Conservation (phyloP, 2,888 invertebrate genomes). For the Drosophila paranaensis region DNA sequence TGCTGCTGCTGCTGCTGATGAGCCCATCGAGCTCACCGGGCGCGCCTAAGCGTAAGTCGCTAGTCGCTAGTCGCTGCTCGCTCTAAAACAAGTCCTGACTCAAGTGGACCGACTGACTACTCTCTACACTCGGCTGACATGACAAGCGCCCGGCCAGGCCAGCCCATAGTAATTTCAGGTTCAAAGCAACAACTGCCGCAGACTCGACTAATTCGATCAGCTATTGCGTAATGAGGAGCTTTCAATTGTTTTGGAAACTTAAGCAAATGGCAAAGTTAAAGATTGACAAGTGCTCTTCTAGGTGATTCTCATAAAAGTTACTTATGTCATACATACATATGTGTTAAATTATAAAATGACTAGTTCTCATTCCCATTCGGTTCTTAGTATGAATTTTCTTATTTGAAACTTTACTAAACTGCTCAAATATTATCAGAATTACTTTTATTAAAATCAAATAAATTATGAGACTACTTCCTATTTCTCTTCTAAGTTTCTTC, state of each 20-base stretch:
- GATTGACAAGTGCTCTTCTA: neutral
- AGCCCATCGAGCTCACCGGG: constrained; percentile 28
- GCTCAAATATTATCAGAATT: too few species aligned
- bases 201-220: constrained; percentile 6
- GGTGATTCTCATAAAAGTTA: neutral
- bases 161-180: constrained; percentile 70
- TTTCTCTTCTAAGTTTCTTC: too few species aligned
- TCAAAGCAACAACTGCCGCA: constrained; percentile 44
- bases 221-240: too few species aligned
- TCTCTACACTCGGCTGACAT: constrained; percentile 60
- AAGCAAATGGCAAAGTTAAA: neutral
- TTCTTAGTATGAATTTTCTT: too few species aligned
- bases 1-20: neutral
- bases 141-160: constrained; percentile 43
- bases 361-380: too few species aligned
- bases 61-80: constrained; percentile 27
- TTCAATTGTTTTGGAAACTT: neutral
- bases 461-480: too few species aligned
- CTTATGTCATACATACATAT: too few species aligned
- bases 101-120: constrained; percentile 59
- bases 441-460: too few species aligned
- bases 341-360: too few species aligned
- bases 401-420: too few species aligned
- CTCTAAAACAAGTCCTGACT: constrained; percentile 46
- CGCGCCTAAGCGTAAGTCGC: constrained; percentile 60